phyloP scores from a whole-genome alignment of 2,888 invertebrate species.

The Melinaea menophilus region DNA sequence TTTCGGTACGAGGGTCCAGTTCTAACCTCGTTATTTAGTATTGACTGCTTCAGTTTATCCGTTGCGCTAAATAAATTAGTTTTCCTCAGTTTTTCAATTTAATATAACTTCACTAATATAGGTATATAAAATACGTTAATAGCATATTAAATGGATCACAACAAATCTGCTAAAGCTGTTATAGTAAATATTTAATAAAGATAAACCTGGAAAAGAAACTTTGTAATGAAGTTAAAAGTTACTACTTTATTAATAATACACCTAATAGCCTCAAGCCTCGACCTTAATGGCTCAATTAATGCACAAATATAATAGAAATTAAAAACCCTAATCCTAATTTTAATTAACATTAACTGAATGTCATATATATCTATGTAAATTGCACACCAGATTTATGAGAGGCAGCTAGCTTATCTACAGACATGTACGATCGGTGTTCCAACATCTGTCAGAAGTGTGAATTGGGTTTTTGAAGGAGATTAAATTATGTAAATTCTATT shows the following conservation, averaged over 20 bases:
- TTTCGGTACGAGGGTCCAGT: no score
- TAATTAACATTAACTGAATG: neutral
- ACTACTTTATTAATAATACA: neutral
- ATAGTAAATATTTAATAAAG: constrained; percentile 1
- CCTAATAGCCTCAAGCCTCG: no score
- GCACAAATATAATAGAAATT: neutral
- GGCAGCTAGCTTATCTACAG: constrained; percentile 20
- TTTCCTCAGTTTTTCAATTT: neutral
- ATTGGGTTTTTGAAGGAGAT: no score
- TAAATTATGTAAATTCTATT: constrained; percentile 34
- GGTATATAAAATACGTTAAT: neutral
- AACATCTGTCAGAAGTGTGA: no score
- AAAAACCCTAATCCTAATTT: no score
- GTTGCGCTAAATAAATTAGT: constrained; percentile 5
- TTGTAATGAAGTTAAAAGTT: neutral
- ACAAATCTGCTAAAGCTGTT: neutral
- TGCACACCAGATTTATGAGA: constrained; percentile 15
- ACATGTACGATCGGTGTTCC: constrained; percentile 8
- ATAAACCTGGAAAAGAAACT: neutral
- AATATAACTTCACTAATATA: neutral
- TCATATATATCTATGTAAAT: constrained; percentile 11
- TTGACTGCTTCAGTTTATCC: constrained; percentile 10
- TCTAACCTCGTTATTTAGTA: constrained; percentile 21
- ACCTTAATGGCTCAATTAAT: neutral
- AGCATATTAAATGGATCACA: neutral